A percentile compares a stretch with the other conserved stretches of the same genome.
These are phyloP conservation scores for Lymantria monacha DNA, from an alignment of 2,888 invertebrate species.

Conservation along the genomic window DNA sequence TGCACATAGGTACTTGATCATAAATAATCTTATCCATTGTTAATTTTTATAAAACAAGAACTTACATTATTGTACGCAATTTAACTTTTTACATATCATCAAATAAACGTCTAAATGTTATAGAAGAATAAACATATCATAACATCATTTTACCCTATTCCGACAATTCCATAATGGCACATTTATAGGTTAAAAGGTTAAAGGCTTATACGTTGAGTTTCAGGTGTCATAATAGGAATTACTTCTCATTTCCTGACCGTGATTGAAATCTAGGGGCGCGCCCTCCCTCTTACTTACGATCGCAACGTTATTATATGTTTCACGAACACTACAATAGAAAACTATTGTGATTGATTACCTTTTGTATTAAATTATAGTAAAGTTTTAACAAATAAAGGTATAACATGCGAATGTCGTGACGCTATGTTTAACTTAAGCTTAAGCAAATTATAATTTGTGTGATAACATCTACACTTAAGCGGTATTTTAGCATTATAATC, in stretches of 20 bases:
- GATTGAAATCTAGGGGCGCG: conserved; percentile 64
- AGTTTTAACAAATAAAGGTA: conserved; percentile 23
- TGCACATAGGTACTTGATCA: no score
- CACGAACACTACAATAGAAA: conserved; percentile 36
- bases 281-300: conserved; percentile 19
- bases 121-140: neutral
- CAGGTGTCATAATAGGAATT: conserved; percentile 60
- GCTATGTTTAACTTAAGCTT: neutral
- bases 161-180: conserved; percentile 10
- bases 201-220: conserved; percentile 32
- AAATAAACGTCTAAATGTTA: neutral
- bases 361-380: conserved; percentile 15
- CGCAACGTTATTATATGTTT: conserved; percentile 29
- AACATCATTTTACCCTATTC: conserved; percentile 4
- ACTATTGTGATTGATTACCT: conserved; percentile 37
- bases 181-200: conserved; percentile 14
- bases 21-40: no score
- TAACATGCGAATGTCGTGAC: conserved; percentile 15
- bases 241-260: conserved; percentile 64
- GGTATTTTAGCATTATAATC: neutral
- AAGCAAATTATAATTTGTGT: neutral
- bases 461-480: neutral
- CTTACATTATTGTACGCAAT: conserved; percentile 1
- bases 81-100: neutral
- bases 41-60: no score